Base-by-base conservation (phyloP, 2,113 vertebrate genomes). In the Microcebus ravelobensis region DNA sequence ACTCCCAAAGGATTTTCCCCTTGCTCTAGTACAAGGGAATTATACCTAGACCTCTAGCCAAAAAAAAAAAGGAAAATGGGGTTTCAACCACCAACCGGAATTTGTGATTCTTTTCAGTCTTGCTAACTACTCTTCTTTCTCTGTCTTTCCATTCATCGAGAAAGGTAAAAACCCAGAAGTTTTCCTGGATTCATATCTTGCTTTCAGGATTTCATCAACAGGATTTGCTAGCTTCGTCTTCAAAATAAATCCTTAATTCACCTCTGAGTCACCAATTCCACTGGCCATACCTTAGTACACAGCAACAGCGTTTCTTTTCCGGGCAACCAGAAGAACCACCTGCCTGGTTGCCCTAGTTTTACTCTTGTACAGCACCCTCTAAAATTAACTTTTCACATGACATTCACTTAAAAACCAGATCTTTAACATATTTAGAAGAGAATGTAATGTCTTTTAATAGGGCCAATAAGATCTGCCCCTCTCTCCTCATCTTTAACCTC, bases 391-490 rank as follows among this genome's bases (percentile, higher is more conserved):
- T 74, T 71, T 11, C 20, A 45, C 3, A 12, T 73, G n/a, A 39
- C 8, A n/a, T 27, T 50, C 5, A 63, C 4, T n/a, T 27, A 34
- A 61, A 84, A 76, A 59, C 18, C n/a, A 55, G 0, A 31, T 59
- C 10, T 74, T 92, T 85, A 87, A 93, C 61, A 68, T 48, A 36
- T 63, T 52, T 68, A 96, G 29, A 92, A 45, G 15, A 84, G 13
- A 34, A 87, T 6, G 6, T 59, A 77, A 23, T 57, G 71, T 11
- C 9, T 79, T 79, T 82, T 27, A 92, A n/a, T 8, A 39, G 48
- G 20, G 3, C 5, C n/a, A 6, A 0, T 48, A 67, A 10, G 11
- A 34, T 9, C 27, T 21, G 39, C 3, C 1, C 36, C n/a, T 52
- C 14, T 9, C 17, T 85, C 27, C 1, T 50, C 1, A 20, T 10